A percentile compares a stretch with the other conserved stretches of the same genome.
Conservation (phyloP, 2,888 invertebrate species). For the Netelia inedita region DNA sequence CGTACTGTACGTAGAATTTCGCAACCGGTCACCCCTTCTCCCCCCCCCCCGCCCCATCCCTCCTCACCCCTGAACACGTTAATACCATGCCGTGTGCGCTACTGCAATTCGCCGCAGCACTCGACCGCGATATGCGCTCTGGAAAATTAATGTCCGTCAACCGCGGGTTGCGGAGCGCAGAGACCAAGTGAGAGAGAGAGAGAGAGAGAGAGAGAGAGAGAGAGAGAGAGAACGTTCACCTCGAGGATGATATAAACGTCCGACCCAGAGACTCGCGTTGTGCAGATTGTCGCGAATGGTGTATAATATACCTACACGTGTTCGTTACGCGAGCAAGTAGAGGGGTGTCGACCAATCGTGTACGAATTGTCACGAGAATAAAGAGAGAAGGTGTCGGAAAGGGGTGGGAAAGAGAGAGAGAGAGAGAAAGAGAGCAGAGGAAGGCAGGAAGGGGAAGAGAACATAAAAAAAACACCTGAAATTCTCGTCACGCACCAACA, state of each 20-base stretch:
- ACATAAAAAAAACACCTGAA: conserved; percentile 18
- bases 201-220: conserved; percentile 30
- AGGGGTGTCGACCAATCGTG: conserved; percentile 49
- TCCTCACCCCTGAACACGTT: not conserved
- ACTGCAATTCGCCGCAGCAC: conserved; percentile 53
- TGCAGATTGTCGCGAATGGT: conserved; percentile 41
- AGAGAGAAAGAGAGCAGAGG: conserved; percentile 33
- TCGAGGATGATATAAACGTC: conserved; percentile 64
- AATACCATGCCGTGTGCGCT: conserved; percentile 18
- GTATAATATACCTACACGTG: conserved; percentile 29
- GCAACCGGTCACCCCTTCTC: too few relatives aligned
- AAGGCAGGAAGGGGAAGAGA: conserved; percentile 32
- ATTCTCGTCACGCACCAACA: conserved; percentile 36
- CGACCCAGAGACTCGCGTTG: conserved; percentile 55
- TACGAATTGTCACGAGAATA: conserved; percentile 13
- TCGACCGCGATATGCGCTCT: conserved; percentile 57
- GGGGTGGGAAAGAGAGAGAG: conserved; percentile 10
- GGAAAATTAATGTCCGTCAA: conserved; percentile 69
- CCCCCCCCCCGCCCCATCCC: not conserved
- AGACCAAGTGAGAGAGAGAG: conserved; percentile 36
- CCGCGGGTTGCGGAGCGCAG: conserved; percentile 35
- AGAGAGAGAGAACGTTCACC: conserved; percentile 40
- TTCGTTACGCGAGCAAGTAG: conserved; percentile 35
- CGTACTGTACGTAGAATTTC: conserved; percentile 38
- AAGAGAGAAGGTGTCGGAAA: not conserved